Conservation (phyloP, 2,113 vertebrate species). For the Lathamus discolor region DNA sequence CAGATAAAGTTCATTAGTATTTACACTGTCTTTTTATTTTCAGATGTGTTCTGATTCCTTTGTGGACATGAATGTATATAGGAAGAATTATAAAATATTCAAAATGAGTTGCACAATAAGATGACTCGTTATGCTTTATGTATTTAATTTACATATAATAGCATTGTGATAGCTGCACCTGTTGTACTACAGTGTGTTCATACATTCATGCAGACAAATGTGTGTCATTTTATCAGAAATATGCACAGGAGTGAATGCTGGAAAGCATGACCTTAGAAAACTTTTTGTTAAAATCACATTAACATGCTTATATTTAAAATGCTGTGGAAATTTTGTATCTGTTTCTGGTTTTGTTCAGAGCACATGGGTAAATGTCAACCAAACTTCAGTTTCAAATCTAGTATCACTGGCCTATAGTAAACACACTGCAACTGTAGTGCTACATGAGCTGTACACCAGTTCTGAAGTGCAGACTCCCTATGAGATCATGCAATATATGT, state of each 20-base stretch:
- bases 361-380: background rate
- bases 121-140: constrained; percentile 24
- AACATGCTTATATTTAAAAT: constrained; percentile 42
- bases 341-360: background rate
- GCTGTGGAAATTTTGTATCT: background rate
- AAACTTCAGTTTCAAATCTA: background rate
- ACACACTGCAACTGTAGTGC: background rate
- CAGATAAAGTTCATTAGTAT: background rate
- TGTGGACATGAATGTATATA: background rate
- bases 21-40: background rate
- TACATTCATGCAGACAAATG: constrained; percentile 16
- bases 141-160: constrained; percentile 33
- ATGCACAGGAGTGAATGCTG: constrained; percentile 12
- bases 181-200: constrained; percentile 12
- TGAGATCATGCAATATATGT: background rate
- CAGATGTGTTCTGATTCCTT: constrained; percentile 1
- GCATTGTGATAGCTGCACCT: constrained; percentile 32
- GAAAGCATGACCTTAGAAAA: constrained; percentile 11
- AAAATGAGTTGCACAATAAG: background rate
- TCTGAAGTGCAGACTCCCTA: background rate
- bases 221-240: constrained; percentile 55
- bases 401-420: background rate
- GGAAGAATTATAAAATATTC: background rate
- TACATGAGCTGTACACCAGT: background rate
- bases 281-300: background rate